A percentile compares a stretch with the other conserved stretches of the same genome.
These are phyloP conservation scores for Sinocyclocheilus anophthalmus DNA, from an alignment of 2,113 vertebrate species.

Conservation along the genomic window DNA sequence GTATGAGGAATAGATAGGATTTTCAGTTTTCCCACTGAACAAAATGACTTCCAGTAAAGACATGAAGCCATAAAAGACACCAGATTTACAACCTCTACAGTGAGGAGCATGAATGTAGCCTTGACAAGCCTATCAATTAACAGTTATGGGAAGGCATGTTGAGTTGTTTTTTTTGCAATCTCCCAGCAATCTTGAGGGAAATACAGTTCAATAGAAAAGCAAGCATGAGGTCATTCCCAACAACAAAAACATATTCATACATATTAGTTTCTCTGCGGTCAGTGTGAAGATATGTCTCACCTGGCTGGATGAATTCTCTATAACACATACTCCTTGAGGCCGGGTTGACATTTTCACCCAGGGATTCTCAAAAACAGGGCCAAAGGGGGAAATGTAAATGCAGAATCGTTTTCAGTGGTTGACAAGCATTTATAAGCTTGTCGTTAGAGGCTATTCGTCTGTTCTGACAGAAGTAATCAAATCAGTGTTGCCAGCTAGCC, in stretches of 20 bases:
- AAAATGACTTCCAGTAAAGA: not conserved
- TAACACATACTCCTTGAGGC: slow-evolving; percentile 75
- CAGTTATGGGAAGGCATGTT: not conserved
- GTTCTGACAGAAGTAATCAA: not conserved
- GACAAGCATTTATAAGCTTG: slow-evolving; percentile 68
- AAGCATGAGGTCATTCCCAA: not conserved
- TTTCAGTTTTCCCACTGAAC: not conserved
- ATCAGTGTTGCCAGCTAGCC: slow-evolving; percentile 64
- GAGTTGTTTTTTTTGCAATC: not conserved
- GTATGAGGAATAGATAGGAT: not conserved
- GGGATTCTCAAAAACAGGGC: slow-evolving; percentile 58
- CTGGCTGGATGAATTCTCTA: slow-evolving; percentile 76
- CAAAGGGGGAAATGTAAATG: slow-evolving; percentile 30
- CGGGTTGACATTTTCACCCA: slow-evolving; percentile 75
- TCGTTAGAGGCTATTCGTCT: not conserved
- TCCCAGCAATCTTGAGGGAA: not conserved
- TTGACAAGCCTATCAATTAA: not conserved
- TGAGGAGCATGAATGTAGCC: not conserved
- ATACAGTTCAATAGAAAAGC: not conserved
- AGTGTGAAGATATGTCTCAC: slow-evolving; percentile 64
- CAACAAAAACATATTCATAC: not conserved
- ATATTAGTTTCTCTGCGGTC: not conserved
- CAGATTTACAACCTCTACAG: not conserved
- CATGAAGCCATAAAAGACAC: not conserved
- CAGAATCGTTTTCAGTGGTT: slow-evolving; percentile 62